A percentile compares a stretch with the other conserved stretches of the same genome.
phyloP scores from a whole-genome alignment of 2,888 invertebrate species.

The Tetheella fluctuosa region DNA sequence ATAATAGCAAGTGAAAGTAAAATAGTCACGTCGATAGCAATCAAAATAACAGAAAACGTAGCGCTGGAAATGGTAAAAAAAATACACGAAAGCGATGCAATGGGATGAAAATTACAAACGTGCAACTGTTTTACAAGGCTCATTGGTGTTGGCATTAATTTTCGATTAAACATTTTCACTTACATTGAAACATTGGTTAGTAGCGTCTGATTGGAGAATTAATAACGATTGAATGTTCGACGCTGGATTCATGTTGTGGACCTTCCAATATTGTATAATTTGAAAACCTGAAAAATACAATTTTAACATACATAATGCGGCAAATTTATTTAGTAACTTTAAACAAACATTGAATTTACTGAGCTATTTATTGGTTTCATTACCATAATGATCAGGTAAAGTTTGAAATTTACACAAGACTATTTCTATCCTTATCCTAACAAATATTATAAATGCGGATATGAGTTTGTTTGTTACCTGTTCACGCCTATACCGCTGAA shows the following conservation, averaged over 20 bases:
- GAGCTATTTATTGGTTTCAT: too few species aligned
- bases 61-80: not conserved
- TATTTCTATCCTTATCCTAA: too few species aligned
- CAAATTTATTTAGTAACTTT: too few species aligned
- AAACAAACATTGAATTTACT: too few species aligned
- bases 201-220: not conserved
- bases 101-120: not conserved
- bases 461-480: too few species aligned
- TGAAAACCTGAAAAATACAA: too few species aligned
- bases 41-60: not conserved
- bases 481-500: too few species aligned
- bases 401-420: too few species aligned
- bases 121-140: not conserved
- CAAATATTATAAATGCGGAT: too few species aligned
- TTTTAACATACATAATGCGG: too few species aligned
- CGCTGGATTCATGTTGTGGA: not conserved
- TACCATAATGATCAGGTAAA: too few species aligned
- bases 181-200: not conserved
- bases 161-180: not conserved
- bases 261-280: not conserved
- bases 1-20: not conserved
- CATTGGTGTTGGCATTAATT: conserved; percentile 6
- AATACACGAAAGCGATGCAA: not conserved
- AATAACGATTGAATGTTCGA: not conserved
- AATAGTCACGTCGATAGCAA: conserved; percentile 6